Base-by-base conservation (phyloP, 2,113 vertebrate genomes). In the Oxyruncus cristatus region DNA sequence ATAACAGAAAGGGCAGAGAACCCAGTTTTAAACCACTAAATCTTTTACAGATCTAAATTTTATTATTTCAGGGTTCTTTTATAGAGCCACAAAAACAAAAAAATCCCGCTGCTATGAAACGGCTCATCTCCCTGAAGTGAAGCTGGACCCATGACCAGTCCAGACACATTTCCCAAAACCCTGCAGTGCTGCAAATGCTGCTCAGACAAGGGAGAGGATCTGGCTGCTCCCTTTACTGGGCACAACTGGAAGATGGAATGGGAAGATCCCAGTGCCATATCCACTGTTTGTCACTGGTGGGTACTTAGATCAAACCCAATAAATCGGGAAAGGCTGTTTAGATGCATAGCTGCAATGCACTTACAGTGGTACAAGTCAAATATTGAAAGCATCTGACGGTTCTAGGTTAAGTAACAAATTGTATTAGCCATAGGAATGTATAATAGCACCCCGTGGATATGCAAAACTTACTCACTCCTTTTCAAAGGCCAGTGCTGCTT, bases 401-500 rank as follows among this genome's bases (percentile, higher is more conserved):
- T 94, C 73, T 71, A 79, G 76, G 85, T 79, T 79, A 84, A 93
- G 73, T 50, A 92, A 88, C 75, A 93, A 94, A 92, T 91, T 80
- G 5, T 37, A 66, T 96, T 85, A 95, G 91, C 91, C 79, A 85
- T 55, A 75, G 89, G 85, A 90, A 78, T 80, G 53, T 67, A 67
- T 66, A 90, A 84, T 52, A 84, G 65, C 46, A 90, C 86, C 74
- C 56, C 55, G 61, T 0, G 0, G 88, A 61, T 58, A 84, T 49
- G 62, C 52, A 91, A 91, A 95, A 88, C 63, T 67, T 92, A 88
- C 6, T 95, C 62, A 52, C 23, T 93, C 9, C 1, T 94, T 96
- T 95, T 62, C 85, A 86, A 92, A 95, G 93, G 92, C 35, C 46
- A 70, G 76, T 77, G 85, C 94, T 96, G 86, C 80, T 87, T 73